Percentiles rank a stretch among this genome's conserved stretches.
phyloP scores from a whole-genome alignment of 2,888 invertebrate species.

The Tridacna gigas region DNA sequence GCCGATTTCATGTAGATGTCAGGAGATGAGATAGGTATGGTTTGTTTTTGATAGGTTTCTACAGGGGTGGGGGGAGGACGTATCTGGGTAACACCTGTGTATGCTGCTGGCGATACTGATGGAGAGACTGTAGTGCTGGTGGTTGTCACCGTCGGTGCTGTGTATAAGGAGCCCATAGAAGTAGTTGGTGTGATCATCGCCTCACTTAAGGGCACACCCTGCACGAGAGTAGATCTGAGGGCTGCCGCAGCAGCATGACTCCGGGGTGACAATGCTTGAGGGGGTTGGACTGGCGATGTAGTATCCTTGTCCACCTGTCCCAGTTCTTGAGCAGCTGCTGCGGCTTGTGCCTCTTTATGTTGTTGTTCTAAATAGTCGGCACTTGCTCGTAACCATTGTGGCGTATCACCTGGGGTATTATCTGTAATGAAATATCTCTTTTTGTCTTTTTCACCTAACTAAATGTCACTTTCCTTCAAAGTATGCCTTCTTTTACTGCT shows the following conservation, averaged over 20 bases:
- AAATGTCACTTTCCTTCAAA: too few species aligned
- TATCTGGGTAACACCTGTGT: constrained; percentile 45
- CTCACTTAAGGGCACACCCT: constrained; percentile 50
- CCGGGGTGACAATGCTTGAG: constrained; percentile 50
- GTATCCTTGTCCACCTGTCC: constrained; percentile 50
- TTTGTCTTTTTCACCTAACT: too few species aligned
- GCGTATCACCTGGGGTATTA: constrained; percentile 66
- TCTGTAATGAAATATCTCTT: constrained; percentile 38
- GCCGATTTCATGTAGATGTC: constrained; percentile 55
- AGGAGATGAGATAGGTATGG: constrained; percentile 51
- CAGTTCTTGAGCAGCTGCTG: constrained; percentile 24
- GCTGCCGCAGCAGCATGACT: constrained; percentile 53
- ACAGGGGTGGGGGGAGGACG: constrained; percentile 40
- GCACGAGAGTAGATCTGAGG: constrained; percentile 36
- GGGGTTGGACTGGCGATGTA: constrained; percentile 49
- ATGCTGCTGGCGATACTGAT: constrained; percentile 58
- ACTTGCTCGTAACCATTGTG: constrained; percentile 66
- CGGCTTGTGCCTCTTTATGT: constrained; percentile 58
- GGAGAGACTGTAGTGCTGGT: constrained; percentile 60
- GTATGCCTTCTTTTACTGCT: too few species aligned
- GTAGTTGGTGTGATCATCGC: constrained; percentile 55
- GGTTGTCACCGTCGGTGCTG: constrained; percentile 59
- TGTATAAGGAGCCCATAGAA: constrained; percentile 53
- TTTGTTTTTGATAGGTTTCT: constrained; percentile 58
- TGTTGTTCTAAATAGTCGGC: constrained; percentile 66